phyloP scores from a whole-genome alignment of 2,888 invertebrate species.

The Lissonota sp. region DNA sequence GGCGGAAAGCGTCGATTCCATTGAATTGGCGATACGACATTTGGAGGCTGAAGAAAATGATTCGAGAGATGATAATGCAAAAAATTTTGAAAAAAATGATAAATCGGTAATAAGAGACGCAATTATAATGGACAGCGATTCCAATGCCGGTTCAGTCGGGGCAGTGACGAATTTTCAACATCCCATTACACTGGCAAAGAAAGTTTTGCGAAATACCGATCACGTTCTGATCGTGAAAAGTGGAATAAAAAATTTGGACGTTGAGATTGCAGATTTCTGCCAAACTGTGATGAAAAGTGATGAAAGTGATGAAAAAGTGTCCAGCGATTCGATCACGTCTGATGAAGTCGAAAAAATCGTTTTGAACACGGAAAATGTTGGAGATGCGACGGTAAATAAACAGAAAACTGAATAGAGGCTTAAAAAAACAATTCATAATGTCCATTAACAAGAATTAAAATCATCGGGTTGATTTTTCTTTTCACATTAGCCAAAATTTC shows the following conservation, averaged over 20 bases:
- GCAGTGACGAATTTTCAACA: constrained; percentile 69
- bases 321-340: background rate
- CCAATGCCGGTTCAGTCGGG: constrained; percentile 71
- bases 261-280: background rate
- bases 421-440: background rate
- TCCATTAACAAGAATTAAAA: too few species aligned
- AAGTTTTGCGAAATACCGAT: constrained; percentile 70
- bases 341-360: background rate
- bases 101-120: constrained; percentile 70
- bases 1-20: constrained; percentile 66
- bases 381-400: background rate
- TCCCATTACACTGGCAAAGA: constrained; percentile 73
- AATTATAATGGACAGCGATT: constrained; percentile 68
- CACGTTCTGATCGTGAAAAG: constrained; percentile 71
- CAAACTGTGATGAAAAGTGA: background rate
- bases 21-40: constrained; percentile 69
- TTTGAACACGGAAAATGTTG: constrained; percentile 9
- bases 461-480: too few species aligned
- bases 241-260: constrained; percentile 68
- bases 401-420: background rate
- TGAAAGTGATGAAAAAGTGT: background rate
- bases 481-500: too few species aligned
- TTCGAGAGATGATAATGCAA: constrained; percentile 42
- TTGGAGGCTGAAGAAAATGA: constrained; percentile 66
- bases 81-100: constrained; percentile 66